Percentiles rank a stretch among this genome's conserved stretches.
phyloP scores from a whole-genome alignment of 2,888 invertebrate genomes.

The Perizoma affinitatum region DNA sequence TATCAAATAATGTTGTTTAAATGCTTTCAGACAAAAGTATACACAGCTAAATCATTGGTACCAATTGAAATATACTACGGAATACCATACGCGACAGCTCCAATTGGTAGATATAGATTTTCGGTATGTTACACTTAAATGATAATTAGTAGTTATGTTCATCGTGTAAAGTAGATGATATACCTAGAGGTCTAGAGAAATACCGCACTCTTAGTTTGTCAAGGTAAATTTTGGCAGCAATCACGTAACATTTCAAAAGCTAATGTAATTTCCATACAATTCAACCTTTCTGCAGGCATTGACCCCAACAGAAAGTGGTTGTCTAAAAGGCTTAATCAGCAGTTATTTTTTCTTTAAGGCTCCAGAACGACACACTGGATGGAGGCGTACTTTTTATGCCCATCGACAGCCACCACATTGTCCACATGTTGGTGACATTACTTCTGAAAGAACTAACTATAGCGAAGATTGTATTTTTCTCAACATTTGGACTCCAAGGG shows the following conservation, averaged over 20 bases:
- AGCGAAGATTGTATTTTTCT: conserved; percentile 95
- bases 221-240: no score
- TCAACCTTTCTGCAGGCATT: no score
- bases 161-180: no score
- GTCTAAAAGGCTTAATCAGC: no score
- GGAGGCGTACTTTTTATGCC: conserved; percentile 88
- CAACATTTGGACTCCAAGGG: conserved; percentile 95
- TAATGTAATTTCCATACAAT: no score
- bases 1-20: not conserved
- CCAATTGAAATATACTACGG: conserved; percentile 89
- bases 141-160: no score
- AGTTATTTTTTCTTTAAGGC: conserved; percentile 72
- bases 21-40: conserved; percentile 86
- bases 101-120: conserved; percentile 89
- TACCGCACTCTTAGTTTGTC: no score
- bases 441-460: conserved; percentile 51
- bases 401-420: conserved; percentile 88
- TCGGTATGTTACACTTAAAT: conserved; percentile 70
- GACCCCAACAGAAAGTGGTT: no score
- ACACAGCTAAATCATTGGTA: conserved; percentile 84
- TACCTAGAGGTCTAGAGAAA: no score
- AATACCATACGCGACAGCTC: conserved; percentile 92
- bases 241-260: no score
- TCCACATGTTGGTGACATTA: conserved; percentile 78
- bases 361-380: conserved; percentile 88